phyloP scores from a whole-genome alignment of 1,140 invertebrate species.

The Arctopsyche grandis region DNA sequence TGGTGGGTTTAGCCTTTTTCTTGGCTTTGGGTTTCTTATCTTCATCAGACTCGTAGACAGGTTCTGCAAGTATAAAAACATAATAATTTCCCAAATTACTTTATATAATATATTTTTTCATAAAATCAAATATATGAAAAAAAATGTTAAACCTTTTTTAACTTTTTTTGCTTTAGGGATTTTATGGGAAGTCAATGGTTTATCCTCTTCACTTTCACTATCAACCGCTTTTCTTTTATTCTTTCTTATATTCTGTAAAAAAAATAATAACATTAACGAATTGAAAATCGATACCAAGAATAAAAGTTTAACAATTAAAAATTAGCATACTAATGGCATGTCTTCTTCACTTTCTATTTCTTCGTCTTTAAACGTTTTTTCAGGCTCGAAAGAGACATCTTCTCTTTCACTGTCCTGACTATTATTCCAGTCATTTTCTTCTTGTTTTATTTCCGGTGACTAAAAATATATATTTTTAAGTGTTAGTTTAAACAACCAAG shows the following conservation, averaged over 20 bases:
- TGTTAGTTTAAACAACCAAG: conserved; percentile 51
- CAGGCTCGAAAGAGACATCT: conserved; percentile 55
- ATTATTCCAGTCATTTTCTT: conserved; percentile 53
- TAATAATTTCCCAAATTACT: conserved; percentile 36
- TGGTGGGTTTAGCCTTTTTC: conserved; percentile 63
- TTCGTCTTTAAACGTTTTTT: conserved; percentile 64
- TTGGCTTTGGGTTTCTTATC: conserved; percentile 70
- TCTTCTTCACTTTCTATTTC: conserved; percentile 79
- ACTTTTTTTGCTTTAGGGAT: conserved; percentile 64
- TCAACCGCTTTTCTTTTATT: conserved; percentile 52
- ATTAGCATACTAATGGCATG: conserved; percentile 74
- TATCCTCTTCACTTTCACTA: conserved; percentile 64
- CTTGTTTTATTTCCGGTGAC: conserved; percentile 56
- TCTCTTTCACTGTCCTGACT: conserved; percentile 27
- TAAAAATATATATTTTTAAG: conserved; percentile 53
- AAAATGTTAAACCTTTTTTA: conserved; percentile 64
- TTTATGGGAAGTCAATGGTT: conserved; percentile 56
- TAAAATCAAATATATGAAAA: background rate
- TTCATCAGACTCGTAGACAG: conserved; percentile 70
- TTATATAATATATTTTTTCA: too few species aligned
- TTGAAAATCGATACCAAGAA: background rate
- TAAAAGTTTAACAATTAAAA: conserved; percentile 20
- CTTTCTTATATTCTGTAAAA: conserved; percentile 57
- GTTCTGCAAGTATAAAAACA: conserved; percentile 60
- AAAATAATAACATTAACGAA: conserved; percentile 37